Percentiles rank a stretch among this genome's conserved stretches.
Evolutionary conservation across 1,140 invertebrate genomes (phyloP).

Genomic region (Cydia amplana): DNA sequence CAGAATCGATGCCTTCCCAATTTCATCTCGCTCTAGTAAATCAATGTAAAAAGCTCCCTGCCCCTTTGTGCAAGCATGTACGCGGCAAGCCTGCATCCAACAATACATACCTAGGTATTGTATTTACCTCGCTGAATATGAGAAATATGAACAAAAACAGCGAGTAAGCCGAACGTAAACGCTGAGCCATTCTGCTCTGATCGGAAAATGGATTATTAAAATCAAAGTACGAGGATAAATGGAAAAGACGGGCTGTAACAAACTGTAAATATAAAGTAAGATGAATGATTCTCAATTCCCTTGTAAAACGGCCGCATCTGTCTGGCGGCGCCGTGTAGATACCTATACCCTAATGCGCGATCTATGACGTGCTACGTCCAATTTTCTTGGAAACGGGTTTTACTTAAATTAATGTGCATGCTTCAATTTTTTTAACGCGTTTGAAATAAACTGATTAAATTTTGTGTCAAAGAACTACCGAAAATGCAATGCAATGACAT

Average conservation of each 20-base stretch:
- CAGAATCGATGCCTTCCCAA: slow-evolving; percentile 27
- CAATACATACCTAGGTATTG: neutral
- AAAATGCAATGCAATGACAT: no score
- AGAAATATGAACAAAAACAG: neutral
- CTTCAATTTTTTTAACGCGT: neutral
- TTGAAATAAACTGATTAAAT: neutral
- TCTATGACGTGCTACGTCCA: neutral
- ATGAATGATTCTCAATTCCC: slow-evolving; percentile 6
- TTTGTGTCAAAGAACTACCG: neutral
- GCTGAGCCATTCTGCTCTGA: neutral
- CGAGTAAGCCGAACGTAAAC: neutral
- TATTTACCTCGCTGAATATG: neutral
- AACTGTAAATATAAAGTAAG: slow-evolving; percentile 21
- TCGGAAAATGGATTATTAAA: slow-evolving; percentile 9
- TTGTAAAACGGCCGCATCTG: neutral
- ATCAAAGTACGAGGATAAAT: neutral
- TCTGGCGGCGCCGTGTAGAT: neutral
- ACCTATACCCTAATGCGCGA: slow-evolving; percentile 6
- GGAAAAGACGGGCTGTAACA: neutral
- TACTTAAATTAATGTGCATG: neutral
- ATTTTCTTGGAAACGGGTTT: slow-evolving; percentile 8
- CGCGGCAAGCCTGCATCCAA: slow-evolving; percentile 3
- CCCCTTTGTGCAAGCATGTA: slow-evolving; percentile 1
- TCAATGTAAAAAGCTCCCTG: slow-evolving; percentile 26
- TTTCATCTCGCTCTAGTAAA: slow-evolving; percentile 31